A percentile compares a stretch with the other conserved stretches of the same genome.
Conservation (phyloP, 2,797 vertebrate genomes). For the Ispidina lecontei region DNA sequence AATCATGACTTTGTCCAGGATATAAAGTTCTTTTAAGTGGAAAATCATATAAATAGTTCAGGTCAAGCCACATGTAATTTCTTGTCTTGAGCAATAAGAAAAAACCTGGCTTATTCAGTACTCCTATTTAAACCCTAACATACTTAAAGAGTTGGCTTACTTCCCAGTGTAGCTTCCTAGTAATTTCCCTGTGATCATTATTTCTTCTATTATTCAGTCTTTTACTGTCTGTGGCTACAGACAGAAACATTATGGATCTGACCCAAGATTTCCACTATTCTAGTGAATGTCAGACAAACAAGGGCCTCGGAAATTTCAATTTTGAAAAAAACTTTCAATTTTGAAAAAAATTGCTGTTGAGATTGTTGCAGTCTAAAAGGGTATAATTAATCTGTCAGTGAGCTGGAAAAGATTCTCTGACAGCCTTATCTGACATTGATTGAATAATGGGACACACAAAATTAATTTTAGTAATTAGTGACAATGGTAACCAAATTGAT, state of each 20-base stretch:
- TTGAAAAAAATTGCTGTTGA: neutral
- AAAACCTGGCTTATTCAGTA: neutral
- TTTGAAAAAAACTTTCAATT: neutral
- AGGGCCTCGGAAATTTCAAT: neutral
- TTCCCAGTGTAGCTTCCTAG: neutral
- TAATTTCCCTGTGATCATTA: neutral
- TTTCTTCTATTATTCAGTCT: neutral
- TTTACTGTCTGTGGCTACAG: neutral
- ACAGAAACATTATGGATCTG: fast-evolving
- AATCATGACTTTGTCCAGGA: neutral
- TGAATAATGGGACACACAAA: neutral
- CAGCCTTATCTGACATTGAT: neutral
- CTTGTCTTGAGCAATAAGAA: neutral
- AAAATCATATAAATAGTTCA: neutral
- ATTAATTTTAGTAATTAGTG: constrained; percentile 26
- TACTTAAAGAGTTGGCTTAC: neutral
- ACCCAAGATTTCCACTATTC: neutral
- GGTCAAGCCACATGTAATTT: neutral
- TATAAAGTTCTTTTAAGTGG: neutral
- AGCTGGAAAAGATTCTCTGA: neutral
- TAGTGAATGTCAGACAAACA: neutral
- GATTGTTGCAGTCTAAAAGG: neutral
- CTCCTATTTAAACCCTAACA: neutral
- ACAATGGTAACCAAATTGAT: constrained; percentile 4
- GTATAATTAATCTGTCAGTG: neutral